Evolutionary conservation across 2,888 invertebrate species (phyloP).

Genomic region (Anorthoa munda): DNA sequence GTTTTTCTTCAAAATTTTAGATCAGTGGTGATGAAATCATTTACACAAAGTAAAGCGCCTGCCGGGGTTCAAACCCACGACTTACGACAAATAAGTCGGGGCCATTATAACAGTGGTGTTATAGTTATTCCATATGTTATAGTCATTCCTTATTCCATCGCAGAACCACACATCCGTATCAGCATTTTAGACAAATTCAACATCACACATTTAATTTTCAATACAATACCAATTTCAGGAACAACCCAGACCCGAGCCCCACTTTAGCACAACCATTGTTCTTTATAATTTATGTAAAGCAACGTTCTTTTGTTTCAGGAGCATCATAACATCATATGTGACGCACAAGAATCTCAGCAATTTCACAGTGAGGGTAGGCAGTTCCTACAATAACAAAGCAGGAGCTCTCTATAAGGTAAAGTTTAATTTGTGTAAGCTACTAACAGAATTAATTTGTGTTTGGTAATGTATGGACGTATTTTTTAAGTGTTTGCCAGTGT

Average conservation of each 20-base stretch:
- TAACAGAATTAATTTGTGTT: constrained; percentile 5
- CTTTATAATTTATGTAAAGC: constrained; percentile 22
- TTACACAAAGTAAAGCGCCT: too few relatives aligned
- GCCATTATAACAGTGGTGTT: neutral
- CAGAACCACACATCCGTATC: too few relatives aligned
- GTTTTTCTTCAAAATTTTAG: neutral
- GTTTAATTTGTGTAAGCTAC: constrained; percentile 13
- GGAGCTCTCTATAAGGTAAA: constrained; percentile 80
- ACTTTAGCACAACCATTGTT: constrained; percentile 20
- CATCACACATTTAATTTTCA: neutral
- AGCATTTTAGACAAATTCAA: constrained; percentile 2
- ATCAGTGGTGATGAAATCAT: neutral
- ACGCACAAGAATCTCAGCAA: constrained; percentile 80
- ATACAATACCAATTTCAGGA: neutral
- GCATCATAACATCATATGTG: constrained; percentile 81
- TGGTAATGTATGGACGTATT: neutral
- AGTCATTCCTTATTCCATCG: too few relatives aligned
- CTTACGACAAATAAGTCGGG: neutral
- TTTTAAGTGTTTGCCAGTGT: neutral
- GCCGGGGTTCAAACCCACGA: neutral
- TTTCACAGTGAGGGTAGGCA: constrained; percentile 81
- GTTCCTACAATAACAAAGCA: constrained; percentile 85
- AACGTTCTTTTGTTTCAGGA: constrained; percentile 73
- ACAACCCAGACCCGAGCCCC: constrained; percentile 3
- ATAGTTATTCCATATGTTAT: too few relatives aligned